These are phyloP conservation scores for Oceanodroma tethys DNA, from an alignment of 2,113 vertebrate genomes.

Conservation along the genomic window DNA sequence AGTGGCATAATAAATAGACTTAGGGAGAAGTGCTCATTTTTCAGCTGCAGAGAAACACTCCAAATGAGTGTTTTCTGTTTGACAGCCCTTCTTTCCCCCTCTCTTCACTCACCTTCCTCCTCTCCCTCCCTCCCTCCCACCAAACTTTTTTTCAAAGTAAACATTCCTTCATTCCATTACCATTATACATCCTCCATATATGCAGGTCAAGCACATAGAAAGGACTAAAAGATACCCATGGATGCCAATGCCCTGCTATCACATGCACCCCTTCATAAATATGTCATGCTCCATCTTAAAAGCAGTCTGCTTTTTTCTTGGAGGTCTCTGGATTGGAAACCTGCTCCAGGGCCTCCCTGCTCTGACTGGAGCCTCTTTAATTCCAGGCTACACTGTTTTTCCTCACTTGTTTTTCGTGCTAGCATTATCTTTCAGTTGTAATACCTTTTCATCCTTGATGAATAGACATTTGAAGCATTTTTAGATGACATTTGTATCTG, in stretches of 20 bases:
- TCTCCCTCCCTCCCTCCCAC: not conserved
- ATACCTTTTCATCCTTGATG: not conserved
- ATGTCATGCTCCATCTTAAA: not conserved
- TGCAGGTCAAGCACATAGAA: rapidly evolving
- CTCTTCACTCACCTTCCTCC: not conserved
- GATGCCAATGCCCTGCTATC: not conserved
- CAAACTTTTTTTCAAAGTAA: not conserved
- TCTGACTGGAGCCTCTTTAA: not conserved
- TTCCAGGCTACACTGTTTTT: not conserved
- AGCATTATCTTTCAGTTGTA: not conserved
- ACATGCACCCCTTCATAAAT: not conserved
- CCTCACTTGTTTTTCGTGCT: not conserved
- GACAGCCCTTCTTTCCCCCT: not conserved
- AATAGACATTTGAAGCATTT: not conserved
- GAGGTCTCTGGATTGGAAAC: not conserved
- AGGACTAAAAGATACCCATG: not conserved
- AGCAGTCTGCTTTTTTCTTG: not conserved
- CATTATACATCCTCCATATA: not conserved
- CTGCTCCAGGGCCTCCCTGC: not conserved
- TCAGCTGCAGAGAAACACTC: not conserved
- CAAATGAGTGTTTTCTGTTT: not conserved
- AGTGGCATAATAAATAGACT: not conserved
- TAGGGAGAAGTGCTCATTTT: not conserved
- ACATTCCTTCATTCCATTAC: not conserved
- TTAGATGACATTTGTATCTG: not conserved